Evolutionary conservation across 2,888 invertebrate species (phyloP).

Genomic region (Monochamus alternatus): DNA sequence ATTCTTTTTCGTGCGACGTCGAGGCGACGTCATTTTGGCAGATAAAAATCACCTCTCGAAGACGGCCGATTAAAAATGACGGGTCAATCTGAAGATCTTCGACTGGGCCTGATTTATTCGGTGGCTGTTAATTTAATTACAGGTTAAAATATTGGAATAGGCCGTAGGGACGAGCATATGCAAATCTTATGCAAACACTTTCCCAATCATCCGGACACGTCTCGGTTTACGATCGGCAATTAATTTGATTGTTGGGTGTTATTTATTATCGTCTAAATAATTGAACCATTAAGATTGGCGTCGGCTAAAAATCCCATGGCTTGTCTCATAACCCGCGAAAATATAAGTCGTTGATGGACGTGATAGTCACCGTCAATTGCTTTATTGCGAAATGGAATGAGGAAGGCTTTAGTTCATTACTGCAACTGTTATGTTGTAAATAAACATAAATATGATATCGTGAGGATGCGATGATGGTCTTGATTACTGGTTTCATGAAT

Average conservation of each 20-base stretch:
- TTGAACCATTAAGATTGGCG: slow-evolving; percentile 2
- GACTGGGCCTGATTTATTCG: slow-evolving; percentile 15
- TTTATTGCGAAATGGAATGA: neutral
- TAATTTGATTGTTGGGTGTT: slow-evolving; percentile 16
- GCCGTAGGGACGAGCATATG: slow-evolving; percentile 2
- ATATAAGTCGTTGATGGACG: neutral
- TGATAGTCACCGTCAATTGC: neutral
- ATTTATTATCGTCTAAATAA: slow-evolving; percentile 15
- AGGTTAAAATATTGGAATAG: slow-evolving; percentile 26
- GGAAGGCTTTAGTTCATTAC: neutral
- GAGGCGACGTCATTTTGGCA: too few relatives aligned
- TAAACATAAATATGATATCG: too few relatives aligned
- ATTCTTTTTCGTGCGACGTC: too few relatives aligned
- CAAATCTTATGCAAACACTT: slow-evolving; percentile 30
- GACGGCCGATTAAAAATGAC: neutral
- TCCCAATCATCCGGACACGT: slow-evolving; percentile 1
- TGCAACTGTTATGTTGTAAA: too few relatives aligned
- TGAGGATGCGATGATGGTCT: too few relatives aligned
- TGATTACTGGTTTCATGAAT: too few relatives aligned
- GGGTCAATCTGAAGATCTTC: slow-evolving; percentile 11
- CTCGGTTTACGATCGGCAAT: slow-evolving; percentile 3
- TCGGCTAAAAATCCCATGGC: neutral
- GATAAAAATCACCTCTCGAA: neutral
- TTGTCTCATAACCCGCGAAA: neutral
- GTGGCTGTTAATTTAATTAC: slow-evolving; percentile 25